A percentile compares a stretch with the other conserved stretches of the same genome.
These are phyloP conservation scores for Leptopilina boulardi DNA, from an alignment of 1,140 invertebrate species.

Conservation along the genomic window DNA sequence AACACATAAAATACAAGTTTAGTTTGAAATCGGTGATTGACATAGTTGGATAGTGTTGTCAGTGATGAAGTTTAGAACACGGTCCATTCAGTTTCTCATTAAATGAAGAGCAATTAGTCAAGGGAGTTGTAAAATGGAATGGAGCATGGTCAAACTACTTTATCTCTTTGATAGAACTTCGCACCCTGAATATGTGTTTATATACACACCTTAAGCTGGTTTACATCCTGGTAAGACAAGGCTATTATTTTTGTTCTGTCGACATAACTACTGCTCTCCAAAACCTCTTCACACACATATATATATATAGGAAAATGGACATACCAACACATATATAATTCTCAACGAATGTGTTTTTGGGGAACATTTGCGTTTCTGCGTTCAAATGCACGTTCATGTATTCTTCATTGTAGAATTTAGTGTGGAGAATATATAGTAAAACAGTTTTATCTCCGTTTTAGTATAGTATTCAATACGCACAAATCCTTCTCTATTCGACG, in stretches of 20 bases:
- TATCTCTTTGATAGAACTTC: not conserved
- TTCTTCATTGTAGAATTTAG: slow-evolving; percentile 22
- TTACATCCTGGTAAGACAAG: slow-evolving; percentile 31
- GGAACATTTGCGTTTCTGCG: slow-evolving; percentile 14
- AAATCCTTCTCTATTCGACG: not conserved
- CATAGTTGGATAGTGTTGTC: no score
- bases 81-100: not conserved
- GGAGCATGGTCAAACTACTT: slow-evolving; percentile 7
- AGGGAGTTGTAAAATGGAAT: not conserved
- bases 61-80: no score
- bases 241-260: slow-evolving; percentile 24
- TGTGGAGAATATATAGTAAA: slow-evolving; percentile 5
- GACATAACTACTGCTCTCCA: slow-evolving; percentile 4
- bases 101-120: not conserved
- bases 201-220: not conserved
- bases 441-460: not conserved
- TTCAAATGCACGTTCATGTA: slow-evolving; percentile 17
- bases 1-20: no score
- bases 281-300: slow-evolving; percentile 4
- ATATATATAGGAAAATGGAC: not conserved
- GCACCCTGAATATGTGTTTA: not conserved
- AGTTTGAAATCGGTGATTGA: no score
- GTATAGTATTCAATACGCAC: not conserved
- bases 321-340: slow-evolving; percentile 5
- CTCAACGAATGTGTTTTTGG: not conserved